Base-by-base conservation (phyloP, 2,888 invertebrate genomes). In the Pseudeuparius sepicola region DNA sequence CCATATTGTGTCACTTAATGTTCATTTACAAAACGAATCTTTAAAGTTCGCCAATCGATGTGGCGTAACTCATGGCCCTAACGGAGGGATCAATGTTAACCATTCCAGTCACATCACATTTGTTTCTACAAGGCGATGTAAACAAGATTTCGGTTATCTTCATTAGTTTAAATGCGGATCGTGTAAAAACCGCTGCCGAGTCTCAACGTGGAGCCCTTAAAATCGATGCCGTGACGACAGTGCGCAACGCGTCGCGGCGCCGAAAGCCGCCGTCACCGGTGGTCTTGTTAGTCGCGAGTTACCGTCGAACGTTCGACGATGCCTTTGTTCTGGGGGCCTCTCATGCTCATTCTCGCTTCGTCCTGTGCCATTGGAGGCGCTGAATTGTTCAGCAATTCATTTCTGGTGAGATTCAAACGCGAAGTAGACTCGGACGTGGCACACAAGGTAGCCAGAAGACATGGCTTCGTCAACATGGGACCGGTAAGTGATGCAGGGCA, bases 401-500 rank as follows among this genome's bases (percentile, higher is more conserved):
- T 97, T 71, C 73, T 90, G 61, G 94, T 97, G 52, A 76, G 82
- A 52, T 81, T 94, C 65, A 78, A 78, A 57, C 72, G 83, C 49
- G 79, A 83, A 43, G 77, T 85, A 40, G 78, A 78, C 38, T 76
- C 73, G 49, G 71, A 77, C 12, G 71, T 82, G 54, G 96, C 90
- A 32, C 79, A 80, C 58, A 64, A 71, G 48, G 74, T 97, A 45
- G 96, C 96, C 41, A 68, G 73, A 46, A 73, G 83, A 55, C 86
- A 92, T 63, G 96, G 96, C 57, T 96, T 97, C 70, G 78, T 87
- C 58, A 93, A 84, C 66, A 73, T 92, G 50, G 90, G 93, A 60
- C 79, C 90, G 77, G 96, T 97, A 66, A 82, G 89, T 77, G 26
- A 36, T 23, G 12, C 23, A 4, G 24, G 15, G 15, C 18, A 38